A percentile compares a stretch with the other conserved stretches of the same genome.
These are phyloP conservation scores for Drosophila melanosoma DNA, from an alignment of 2,888 invertebrate species.

Conservation along the genomic window DNA sequence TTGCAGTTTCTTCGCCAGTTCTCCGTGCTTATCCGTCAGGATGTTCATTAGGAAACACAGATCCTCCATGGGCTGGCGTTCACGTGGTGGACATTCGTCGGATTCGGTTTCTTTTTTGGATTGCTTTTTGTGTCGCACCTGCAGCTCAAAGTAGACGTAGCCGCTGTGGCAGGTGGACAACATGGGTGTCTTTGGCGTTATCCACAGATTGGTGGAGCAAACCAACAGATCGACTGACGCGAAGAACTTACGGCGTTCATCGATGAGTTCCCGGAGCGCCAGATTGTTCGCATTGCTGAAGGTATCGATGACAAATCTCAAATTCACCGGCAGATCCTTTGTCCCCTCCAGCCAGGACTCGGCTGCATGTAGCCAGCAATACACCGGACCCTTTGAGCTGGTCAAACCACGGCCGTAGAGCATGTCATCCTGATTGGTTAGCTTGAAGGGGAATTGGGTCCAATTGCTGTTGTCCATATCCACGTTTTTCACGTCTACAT, in stretches of 20 bases:
- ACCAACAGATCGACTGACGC: constrained; percentile 45
- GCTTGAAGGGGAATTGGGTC: constrained; percentile 32
- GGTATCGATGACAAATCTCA: constrained; percentile 41
- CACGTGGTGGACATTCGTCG: background rate
- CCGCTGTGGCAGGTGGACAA: constrained; percentile 42
- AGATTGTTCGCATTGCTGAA: background rate
- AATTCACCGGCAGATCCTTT: constrained; percentile 47
- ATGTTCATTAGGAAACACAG: constrained; percentile 43
- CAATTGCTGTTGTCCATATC: constrained; percentile 10
- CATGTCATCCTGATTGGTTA: constrained; percentile 11
- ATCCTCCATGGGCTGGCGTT: constrained; percentile 38
- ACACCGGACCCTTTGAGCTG: constrained; percentile 43
- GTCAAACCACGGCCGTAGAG: constrained; percentile 46
- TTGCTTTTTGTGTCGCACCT: constrained; percentile 11
- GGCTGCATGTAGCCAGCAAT: constrained; percentile 49
- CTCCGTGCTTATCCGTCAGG: constrained; percentile 10
- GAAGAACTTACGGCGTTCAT: constrained; percentile 32
- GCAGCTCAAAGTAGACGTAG: constrained; percentile 45
- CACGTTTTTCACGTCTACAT: constrained; percentile 36
- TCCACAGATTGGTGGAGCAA: constrained; percentile 46
- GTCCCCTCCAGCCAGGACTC: constrained; percentile 30
- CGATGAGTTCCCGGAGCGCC: constrained; percentile 19
- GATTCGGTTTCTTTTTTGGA: background rate
- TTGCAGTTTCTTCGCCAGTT: constrained; percentile 5
- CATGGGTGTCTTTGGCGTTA: constrained; percentile 34